phyloP scores from a whole-genome alignment of 2,113 vertebrate genomes.

The Corythoichthys haematopterus region DNA sequence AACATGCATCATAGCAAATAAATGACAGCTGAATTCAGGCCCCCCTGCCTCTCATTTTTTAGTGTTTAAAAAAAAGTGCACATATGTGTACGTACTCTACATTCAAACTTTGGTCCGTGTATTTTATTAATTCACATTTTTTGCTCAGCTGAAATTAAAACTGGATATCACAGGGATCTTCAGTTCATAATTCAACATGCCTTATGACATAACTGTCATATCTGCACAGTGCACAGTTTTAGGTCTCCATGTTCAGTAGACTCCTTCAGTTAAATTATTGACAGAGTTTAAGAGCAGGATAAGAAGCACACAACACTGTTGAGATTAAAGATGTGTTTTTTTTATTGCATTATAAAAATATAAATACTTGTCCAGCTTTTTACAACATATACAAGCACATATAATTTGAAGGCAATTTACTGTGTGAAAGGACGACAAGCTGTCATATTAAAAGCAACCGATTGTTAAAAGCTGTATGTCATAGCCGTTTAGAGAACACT shows the following conservation, averaged over 20 bases:
- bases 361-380: not conserved
- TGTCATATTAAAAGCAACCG: not conserved
- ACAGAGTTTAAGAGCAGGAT: not conserved
- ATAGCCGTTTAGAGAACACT: too few species aligned
- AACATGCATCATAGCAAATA: not conserved
- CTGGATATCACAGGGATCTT: not conserved
- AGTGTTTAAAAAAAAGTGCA: too few species aligned
- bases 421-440: not conserved
- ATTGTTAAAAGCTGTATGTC: not conserved
- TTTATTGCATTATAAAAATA: slow-evolving; percentile 7
- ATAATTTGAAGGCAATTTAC: slow-evolving; percentile 18
- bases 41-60: too few species aligned
- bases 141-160: not conserved
- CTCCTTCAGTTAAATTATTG: slow-evolving; percentile 10
- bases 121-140: not conserved
- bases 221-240: not conserved
- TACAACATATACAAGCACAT: not conserved
- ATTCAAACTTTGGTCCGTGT: not conserved
- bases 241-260: not conserved
- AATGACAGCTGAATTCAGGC: not conserved
- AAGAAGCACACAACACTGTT: not conserved
- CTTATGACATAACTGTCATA: slow-evolving; percentile 5
- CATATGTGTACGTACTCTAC: too few species aligned
- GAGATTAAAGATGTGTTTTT: not conserved
- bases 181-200: not conserved